These are phyloP conservation scores for Odontomachus brunneus DNA, from an alignment of 1,140 invertebrate species.

Conservation along the genomic window DNA sequence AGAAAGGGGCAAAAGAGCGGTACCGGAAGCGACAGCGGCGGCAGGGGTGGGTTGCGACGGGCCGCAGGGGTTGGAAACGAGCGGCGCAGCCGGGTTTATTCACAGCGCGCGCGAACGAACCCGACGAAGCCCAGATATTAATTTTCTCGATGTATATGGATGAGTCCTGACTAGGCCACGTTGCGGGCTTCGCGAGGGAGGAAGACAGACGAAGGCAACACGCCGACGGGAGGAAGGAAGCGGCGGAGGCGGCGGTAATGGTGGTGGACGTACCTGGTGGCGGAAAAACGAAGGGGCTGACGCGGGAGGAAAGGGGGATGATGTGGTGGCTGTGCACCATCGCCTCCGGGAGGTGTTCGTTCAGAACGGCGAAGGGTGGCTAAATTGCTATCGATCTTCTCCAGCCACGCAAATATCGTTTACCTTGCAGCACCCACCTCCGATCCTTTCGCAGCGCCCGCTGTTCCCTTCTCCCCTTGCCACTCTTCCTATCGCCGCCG, in stretches of 20 bases:
- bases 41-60: constrained; percentile 22
- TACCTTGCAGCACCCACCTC: constrained; percentile 66
- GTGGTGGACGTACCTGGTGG: constrained; percentile 50
- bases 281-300: not conserved
- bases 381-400: constrained; percentile 79
- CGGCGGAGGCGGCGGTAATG: constrained; percentile 1
- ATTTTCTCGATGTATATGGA: constrained; percentile 85
- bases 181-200: constrained; percentile 15
- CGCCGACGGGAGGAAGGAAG: constrained; percentile 12
- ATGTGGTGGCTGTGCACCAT: constrained; percentile 45
- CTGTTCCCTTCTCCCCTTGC: constrained; percentile 3
- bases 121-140: constrained; percentile 82
- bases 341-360: constrained; percentile 58
- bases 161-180: constrained; percentile 80
- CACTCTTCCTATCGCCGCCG: constrained; percentile 44
- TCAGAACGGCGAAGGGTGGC: constrained; percentile 71
- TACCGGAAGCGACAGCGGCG: constrained; percentile 28
- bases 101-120: constrained; percentile 75
- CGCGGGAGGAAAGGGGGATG: constrained; percentile 48
- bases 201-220: constrained; percentile 29
- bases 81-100: constrained; percentile 79
- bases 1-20: constrained; percentile 48
- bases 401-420: constrained; percentile 75
- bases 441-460: constrained; percentile 39
- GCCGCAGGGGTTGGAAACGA: constrained; percentile 41